Percentiles rank a stretch among this genome's conserved stretches.
Evolutionary conservation across 1,140 invertebrate species (phyloP).

Genomic region (Lordiphosa collinella): DNA sequence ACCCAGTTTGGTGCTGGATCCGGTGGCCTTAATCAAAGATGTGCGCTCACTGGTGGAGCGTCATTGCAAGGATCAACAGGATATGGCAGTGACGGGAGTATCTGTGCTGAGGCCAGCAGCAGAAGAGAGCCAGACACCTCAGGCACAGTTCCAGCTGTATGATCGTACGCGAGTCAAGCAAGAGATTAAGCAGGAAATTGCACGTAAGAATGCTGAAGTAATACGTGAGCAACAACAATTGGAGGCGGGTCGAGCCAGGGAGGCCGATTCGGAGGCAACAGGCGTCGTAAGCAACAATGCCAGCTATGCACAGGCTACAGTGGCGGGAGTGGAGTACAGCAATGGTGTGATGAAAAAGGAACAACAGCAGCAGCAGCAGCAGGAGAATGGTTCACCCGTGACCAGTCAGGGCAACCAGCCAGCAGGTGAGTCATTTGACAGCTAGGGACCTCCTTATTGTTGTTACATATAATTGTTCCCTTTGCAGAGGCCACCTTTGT

Average conservation of each 20-base stretch:
- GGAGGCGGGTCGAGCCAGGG: conserved; percentile 49
- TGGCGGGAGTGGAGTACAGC: conserved; percentile 51
- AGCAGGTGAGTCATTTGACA: conserved; percentile 34
- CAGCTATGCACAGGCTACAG: conserved; percentile 1
- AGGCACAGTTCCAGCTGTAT: conserved; percentile 46
- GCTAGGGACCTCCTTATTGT: too few species aligned
- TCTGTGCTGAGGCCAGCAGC: conserved; percentile 82
- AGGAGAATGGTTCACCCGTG: conserved; percentile 44
- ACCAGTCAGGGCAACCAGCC: conserved; percentile 25
- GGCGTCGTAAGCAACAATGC: conserved; percentile 16
- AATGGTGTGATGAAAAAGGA: conserved; percentile 65
- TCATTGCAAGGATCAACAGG: conserved; percentile 91
- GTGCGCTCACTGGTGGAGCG: conserved; percentile 92
- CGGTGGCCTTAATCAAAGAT: conserved; percentile 93
- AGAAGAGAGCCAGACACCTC: conserved; percentile 27
- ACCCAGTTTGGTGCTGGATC: conserved; percentile 93
- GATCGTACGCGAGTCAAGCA: conserved; percentile 69
- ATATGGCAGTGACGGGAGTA: conserved; percentile 89
- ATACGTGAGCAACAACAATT: conserved; percentile 72
- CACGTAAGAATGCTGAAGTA: conserved; percentile 67
- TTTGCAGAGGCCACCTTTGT: conserved; percentile 66
- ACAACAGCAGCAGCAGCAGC: conserved; percentile 9
- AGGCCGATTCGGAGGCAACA: conserved; percentile 45
- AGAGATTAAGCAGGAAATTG: conserved; percentile 76
- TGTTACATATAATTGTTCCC: too few species aligned